Evolutionary conservation across 2,888 invertebrate genomes (phyloP), one percentile per base, ranked within the genome.

Genomic region (Drosophila mimica): DNA sequence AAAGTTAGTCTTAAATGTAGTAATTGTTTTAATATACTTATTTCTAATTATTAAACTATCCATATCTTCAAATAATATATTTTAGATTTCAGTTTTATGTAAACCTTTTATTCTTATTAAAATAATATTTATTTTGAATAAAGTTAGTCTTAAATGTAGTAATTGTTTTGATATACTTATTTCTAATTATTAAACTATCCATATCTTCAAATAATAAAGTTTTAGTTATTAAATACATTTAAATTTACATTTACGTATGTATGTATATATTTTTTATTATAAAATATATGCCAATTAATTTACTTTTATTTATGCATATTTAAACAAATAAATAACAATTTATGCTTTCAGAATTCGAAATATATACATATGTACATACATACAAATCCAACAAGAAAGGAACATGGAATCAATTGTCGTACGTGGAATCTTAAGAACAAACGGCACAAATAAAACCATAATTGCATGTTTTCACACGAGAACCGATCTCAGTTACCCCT

Each of bases 391-490:
- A 46, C 46, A 25, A 8, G 25, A 25, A 15, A 25, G 4, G 8
- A 17, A 17, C 8, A 38, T 0, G 38, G 38, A 17, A 38, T 38
- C 38, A 17, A 8, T 17, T 38, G 38, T 17, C 8, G 38, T 17
- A 38, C 17, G 8, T 38, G 17, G 15, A 52, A 34, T 70, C 48
- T 61, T 25, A 71, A 56, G 72, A 71, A 74, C 74, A 64, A 56
- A 62, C 46, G 25, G 15, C 15, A 81, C 70, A 84, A 91, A 81
- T 79, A 89, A 90, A 89, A 89, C 90, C 89, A 86, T 91, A 91
- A 91, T 91, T 91, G 90, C 89, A 86, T 88, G 91, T 91, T 91
- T 91, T 91, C 91, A 90, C 91, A 91, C 91, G 91, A 91, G 89
- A 91, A 90, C 88, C 82, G 74, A 86, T 85, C 36, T 54, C 4